Percentiles rank a stretch among this genome's conserved stretches.
Evolutionary conservation across 2,888 invertebrate genomes (phyloP).

Genomic region (Watsonalla binaria): DNA sequence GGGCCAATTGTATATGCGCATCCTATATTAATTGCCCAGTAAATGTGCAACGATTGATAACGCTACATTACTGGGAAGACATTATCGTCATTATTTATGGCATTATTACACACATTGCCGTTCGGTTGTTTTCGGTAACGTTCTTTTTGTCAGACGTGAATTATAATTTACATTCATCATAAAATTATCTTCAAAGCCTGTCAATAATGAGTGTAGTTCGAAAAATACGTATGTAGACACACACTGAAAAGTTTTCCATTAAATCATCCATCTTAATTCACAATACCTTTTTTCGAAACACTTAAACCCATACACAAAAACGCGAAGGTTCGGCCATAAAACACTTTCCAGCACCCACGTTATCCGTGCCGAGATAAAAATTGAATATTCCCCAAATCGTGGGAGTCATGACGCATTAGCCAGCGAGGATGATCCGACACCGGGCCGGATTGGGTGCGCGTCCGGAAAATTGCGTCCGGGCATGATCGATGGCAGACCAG

Average conservation of each 20-base stretch:
- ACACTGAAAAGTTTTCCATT: not conserved
- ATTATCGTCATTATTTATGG: not conserved
- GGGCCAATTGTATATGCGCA: conserved; percentile 18
- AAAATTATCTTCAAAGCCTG: too few relatives aligned
- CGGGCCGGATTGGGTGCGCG: conserved; percentile 44
- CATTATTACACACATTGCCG: not conserved
- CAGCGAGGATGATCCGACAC: conserved; percentile 47
- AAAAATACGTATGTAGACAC: not conserved
- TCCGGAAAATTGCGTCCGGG: conserved; percentile 48
- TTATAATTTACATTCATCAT: too few relatives aligned
- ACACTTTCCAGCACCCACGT: conserved; percentile 6
- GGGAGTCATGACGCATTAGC: conserved; percentile 50
- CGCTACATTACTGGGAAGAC: not conserved
- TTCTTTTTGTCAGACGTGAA: too few relatives aligned
- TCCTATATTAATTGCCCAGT: conserved; percentile 23
- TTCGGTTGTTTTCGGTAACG: too few relatives aligned
- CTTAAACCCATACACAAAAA: not conserved
- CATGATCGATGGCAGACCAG: conserved; percentile 59
- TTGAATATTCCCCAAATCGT: conserved; percentile 31
- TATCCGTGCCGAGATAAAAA: conserved; percentile 24
- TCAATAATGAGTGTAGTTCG: too few relatives aligned
- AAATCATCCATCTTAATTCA: too few relatives aligned
- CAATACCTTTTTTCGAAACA: too few relatives aligned
- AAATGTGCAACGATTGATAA: conserved; percentile 10
- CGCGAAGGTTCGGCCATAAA: not conserved